These are phyloP conservation scores for Phrynocephalus versicolor DNA, from an alignment of 2,113 vertebrate genomes.

Conservation along the genomic window DNA sequence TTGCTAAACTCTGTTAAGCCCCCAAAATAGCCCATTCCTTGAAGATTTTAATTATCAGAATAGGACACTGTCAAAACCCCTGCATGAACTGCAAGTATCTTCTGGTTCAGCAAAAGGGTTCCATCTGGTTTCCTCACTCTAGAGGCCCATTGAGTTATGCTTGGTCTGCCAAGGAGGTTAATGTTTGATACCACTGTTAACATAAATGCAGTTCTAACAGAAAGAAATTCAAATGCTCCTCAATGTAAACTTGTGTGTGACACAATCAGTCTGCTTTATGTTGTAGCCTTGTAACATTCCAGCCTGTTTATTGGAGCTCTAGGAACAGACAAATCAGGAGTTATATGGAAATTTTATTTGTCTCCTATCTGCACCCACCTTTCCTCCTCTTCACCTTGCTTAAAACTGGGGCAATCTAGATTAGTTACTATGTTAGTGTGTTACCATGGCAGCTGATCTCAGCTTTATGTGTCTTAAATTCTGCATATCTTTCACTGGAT, in stretches of 20 bases:
- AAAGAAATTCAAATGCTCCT: conserved; percentile 4
- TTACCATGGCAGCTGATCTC: conserved; percentile 10
- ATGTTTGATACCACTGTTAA: conserved; percentile 1
- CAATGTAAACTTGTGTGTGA: not conserved
- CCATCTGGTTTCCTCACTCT: not conserved
- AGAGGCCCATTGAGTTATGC: not conserved
- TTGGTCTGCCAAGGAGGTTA: not conserved
- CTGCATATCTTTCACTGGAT: conserved; percentile 6
- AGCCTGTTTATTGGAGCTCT: not conserved
- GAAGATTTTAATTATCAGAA: too few relatives aligned
- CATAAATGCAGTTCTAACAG: not conserved
- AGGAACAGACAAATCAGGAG: not conserved
- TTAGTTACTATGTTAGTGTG: not conserved
- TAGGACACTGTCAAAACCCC: not conserved
- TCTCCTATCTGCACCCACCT: not conserved
- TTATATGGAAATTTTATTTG: not conserved
- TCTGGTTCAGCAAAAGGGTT: not conserved
- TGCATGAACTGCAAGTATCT: not conserved
- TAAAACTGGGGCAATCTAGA: not conserved
- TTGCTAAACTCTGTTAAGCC: too few relatives aligned
- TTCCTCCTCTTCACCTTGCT: conserved; percentile 12
- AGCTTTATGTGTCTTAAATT: not conserved
- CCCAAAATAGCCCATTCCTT: too few relatives aligned
- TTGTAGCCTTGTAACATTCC: not conserved
- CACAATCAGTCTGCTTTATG: not conserved